Evolutionary conservation across 2,113 vertebrate species (phyloP).

Genomic region (Orcinus orca): DNA sequence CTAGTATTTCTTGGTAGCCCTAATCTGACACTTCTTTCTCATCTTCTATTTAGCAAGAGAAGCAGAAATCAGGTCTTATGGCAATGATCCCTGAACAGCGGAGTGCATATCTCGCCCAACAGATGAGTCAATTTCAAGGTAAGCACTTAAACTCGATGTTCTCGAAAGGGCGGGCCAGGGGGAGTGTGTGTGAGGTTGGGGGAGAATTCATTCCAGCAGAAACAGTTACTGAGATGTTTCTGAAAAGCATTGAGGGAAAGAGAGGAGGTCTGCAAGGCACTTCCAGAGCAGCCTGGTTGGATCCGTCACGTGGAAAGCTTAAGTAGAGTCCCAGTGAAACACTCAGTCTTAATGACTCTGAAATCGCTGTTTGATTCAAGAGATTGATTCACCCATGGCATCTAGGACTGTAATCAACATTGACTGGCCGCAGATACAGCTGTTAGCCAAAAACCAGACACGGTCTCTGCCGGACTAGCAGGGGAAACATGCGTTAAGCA

Average conservation of each 20-base stretch:
- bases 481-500: neutral
- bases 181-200: too few species aligned
- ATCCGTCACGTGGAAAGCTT: neutral
- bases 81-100: constrained; percentile 83
- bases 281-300: neutral
- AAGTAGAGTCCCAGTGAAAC: neutral
- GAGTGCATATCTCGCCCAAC: constrained; percentile 81
- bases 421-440: neutral
- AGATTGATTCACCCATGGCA: neutral
- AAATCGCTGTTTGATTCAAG: constrained; percentile 3
- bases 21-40: constrained; percentile 38
- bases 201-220: constrained; percentile 83
- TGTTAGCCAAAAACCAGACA: neutral
- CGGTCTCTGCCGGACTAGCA: neutral
- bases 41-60: constrained; percentile 84
- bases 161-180: neutral
- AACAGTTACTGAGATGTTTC: neutral
- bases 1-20: neutral
- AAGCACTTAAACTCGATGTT: constrained; percentile 56
- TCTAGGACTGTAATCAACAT: neutral
- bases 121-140: constrained; percentile 90
- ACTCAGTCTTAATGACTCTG: neutral
- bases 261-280: neutral
- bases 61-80: constrained; percentile 86
- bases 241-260: neutral